These are phyloP conservation scores for Xiphophorus birchmanni DNA, from an alignment of 2,797 vertebrate genomes.

Conservation along the genomic window DNA sequence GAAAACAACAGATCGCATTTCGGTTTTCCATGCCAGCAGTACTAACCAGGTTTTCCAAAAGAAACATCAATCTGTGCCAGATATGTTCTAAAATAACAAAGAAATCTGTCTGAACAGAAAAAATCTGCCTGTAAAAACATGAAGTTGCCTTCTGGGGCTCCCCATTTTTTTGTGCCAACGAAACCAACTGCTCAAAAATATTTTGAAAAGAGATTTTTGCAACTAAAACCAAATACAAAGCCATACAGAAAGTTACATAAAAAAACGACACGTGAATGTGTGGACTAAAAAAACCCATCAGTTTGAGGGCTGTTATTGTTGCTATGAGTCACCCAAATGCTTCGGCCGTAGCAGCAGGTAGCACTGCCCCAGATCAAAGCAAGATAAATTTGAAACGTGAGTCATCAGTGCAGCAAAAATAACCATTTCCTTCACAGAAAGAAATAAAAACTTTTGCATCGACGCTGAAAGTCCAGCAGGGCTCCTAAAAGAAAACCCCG, in stretches of 20 bases:
- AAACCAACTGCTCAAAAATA: background rate
- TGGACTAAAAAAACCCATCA: background rate
- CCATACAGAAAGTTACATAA: background rate
- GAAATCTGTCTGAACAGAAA: background rate
- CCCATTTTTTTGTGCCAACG: background rate
- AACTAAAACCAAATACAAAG: background rate
- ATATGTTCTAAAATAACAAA: background rate
- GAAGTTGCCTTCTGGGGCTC: background rate
- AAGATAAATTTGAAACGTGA: background rate
- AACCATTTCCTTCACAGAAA: background rate
- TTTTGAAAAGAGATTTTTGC: background rate
- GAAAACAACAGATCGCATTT: background rate
- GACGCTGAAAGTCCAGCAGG: background rate
- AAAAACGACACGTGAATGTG: background rate
- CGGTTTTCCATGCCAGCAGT: background rate
- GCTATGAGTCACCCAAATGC: background rate
- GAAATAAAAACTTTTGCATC: background rate
- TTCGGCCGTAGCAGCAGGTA: background rate
- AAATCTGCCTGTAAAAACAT: background rate
- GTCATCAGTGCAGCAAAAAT: background rate
- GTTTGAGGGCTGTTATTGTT: background rate
- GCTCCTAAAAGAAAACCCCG: background rate
- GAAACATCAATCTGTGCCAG: background rate
- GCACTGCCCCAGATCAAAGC: background rate
- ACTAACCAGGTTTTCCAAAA: background rate